Evolutionary conservation across 1,140 invertebrate species (phyloP), one percentile per base, ranked within the genome.

Genomic region (Hermetia illucens): DNA sequence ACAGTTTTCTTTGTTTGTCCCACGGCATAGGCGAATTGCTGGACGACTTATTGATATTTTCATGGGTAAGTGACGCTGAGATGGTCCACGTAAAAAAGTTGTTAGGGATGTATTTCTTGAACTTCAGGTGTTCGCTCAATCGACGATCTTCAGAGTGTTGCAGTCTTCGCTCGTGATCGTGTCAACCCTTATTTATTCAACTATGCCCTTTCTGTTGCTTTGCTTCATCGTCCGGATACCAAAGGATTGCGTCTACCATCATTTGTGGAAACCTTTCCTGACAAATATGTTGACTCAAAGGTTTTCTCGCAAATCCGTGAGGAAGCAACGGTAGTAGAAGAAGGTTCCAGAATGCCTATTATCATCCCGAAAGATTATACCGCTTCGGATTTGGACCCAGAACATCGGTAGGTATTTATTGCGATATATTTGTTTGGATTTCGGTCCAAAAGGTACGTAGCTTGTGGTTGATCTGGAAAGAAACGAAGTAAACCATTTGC

Each of bases 121-220:
- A 34, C 44, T 48, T 15, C 55, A 77, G 79, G 70, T 34, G 74
- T 82, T 70, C 63, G 75, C 41, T 71, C 71, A 3, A 58, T 77
- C 16, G 76, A 82, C 1, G 81, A 84, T 37, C 68, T 86, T 21
- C 52, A 74, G 40, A 79, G 80, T 0, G 60, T 79, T 8, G 70
- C 74, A 6, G 71, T 77, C 3, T 85, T 77, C 49, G 76, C 74
- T 41, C 72, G 79, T 25, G 75, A 84, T 51, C 72, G 77, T 16
- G 56, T 84, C 21, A 85, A 85, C 55, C 75, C 80, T 0, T 75
- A 79, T 49, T 58, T 86, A 61, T 85, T 82, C 62, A 77, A 82
- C 54, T 85, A 86, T 51, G 74, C 75, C 5, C 60, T 77, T 2
- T 80, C 79, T 0, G 81, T 85, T 16, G 79, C 79, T 0, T 63